Percentiles rank a stretch among this genome's conserved stretches.
These are phyloP conservation scores for Cyphomyrus plagiostoma DNA, from an alignment of 2,113 vertebrate genomes.

Conservation along the genomic window DNA sequence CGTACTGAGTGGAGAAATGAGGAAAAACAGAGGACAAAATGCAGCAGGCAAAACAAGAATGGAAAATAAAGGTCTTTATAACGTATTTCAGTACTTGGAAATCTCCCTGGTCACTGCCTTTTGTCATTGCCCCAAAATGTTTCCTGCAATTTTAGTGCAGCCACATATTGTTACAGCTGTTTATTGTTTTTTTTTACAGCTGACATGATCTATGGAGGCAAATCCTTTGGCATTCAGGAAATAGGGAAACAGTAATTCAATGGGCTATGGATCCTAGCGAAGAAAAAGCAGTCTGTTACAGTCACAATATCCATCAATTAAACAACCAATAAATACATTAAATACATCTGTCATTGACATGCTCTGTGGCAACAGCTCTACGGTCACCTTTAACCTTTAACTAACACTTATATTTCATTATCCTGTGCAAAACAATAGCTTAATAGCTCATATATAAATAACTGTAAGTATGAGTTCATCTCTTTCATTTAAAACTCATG, in stretches of 20 bases:
- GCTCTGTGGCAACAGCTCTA: background rate
- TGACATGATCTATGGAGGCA: background rate
- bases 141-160: background rate
- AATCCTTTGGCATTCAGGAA: background rate
- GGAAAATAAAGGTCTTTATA: background rate
- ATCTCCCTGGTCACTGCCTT: background rate
- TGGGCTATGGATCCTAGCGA: background rate
- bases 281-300: background rate
- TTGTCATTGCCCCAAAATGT: background rate
- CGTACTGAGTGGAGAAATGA: background rate
- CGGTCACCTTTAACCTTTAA: background rate
- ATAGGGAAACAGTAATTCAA: background rate
- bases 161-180: background rate
- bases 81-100: background rate
- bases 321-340: background rate
- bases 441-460: background rate
- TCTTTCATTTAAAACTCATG: background rate
- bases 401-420: background rate
- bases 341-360: background rate
- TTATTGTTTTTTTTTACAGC: background rate
- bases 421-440: background rate
- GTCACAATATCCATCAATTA: background rate
- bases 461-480: background rate
- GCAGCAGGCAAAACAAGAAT: background rate
- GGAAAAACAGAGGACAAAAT: background rate